Evolutionary conservation across 2,797 vertebrate genomes (phyloP), one percentile per base, ranked within the genome.

Genomic region (Silurus aristotelis): DNA sequence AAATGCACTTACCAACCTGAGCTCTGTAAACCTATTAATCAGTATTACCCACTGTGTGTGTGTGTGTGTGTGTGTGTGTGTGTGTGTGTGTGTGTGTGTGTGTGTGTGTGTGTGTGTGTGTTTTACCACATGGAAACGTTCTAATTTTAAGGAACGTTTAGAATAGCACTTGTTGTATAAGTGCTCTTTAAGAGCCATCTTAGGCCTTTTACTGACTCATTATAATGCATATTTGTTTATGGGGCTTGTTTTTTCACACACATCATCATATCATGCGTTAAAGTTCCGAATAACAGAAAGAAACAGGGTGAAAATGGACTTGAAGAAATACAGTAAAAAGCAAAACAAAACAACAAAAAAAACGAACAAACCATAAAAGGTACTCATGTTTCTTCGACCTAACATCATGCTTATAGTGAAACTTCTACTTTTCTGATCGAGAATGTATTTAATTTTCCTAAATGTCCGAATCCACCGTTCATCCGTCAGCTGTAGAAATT

Each of bases 371-470:
- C 38, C 48, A 52, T 52, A 78, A 87, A 84, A 90, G 85, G 85
- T 78, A 84, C 84, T 86, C 75, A 80, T 85, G 79, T 91, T 91
- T 88, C 82, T 89, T 85, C 68, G 66, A 86, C 27, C 27, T 80
- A 63, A 79, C 19, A 12, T 13, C 20, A 43, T 61, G 68, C 77
- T 86, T 64, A 77, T 89, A 89, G 84, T 86, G 82, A 85, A 12
- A 72, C 27, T 84, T 83, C 72, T 85, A 73, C 76, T 43, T 64
- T 61, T 86, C 85, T 79, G 76, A 77, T 84, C 89, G 83, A 90
- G 90, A 92, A 89, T 92, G 91, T 92, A 83, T 93, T 92, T 93
- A 91, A 64, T 90, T 91, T 80, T 80, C 63, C 27, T 52, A 66
- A 86, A 90, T 90, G 68, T 84, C 43, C 87, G 56, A 82, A 80